Evolutionary conservation across 2,797 vertebrate genomes (phyloP), one percentile per base, ranked within the genome.

Genomic region (Chelmon rostratus): DNA sequence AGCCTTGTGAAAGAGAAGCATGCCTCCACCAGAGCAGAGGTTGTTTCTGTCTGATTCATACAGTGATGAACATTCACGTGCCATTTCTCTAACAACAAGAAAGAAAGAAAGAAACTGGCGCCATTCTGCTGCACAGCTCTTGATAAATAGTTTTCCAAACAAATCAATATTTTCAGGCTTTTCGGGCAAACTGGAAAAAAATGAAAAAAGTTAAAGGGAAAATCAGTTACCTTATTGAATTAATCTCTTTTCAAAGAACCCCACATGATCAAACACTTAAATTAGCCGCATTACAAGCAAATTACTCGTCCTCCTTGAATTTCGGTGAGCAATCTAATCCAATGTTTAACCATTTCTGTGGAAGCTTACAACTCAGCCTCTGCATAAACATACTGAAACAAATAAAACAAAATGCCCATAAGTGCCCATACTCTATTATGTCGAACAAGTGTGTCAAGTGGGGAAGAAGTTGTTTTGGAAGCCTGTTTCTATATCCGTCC

Each of bases 401-500:
- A 53, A 53, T 23, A 40, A 67, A 59, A 7, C 11, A 21, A 42
- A 2, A 25, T 42, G 49, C 3, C 28, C 28, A 31, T 31, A 67
- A 75, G 68, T 84, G 40, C 33, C 6, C 19, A 19, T 33, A 7
- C 15, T 77, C 66, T 53, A 78, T 90, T 86, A 87, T 84, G 70
- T 86, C 2, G 19, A 86, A 88, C 73, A 86, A 85, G 76, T 79
- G 68, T 88, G 84, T 85, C 72, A 90, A 83, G 78, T 78, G 73
- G 73, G 63, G 82, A 89, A 90, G 89, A 91, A 88, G 88, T 87
- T 90, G 91, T 89, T 90, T 87, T 79, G 86, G 85, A 88, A 82
- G 87, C 81, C 87, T 42, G 88, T 58, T 85, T 92, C 94, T 94
- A 95, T 90, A 94, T 94, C 89, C 65, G 94, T 93, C 89, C 89